Evolutionary conservation across 2,888 invertebrate species (phyloP).

Genomic region (Melinaea menophilus): DNA sequence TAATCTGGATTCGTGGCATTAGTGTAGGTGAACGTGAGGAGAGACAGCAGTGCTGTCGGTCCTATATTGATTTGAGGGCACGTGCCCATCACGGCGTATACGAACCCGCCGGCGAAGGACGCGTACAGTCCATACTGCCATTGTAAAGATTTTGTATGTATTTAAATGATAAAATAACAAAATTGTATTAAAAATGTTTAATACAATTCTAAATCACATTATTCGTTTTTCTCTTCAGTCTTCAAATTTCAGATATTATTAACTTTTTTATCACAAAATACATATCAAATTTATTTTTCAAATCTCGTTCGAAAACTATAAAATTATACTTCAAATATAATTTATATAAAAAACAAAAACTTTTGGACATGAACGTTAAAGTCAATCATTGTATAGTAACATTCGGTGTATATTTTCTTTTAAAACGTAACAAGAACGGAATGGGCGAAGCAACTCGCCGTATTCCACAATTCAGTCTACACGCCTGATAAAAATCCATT

Average conservation of each 20-base stretch:
- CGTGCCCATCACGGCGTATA: slow-evolving; percentile 88
- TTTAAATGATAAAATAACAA: too few relatives aligned
- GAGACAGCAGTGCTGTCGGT: slow-evolving; percentile 87
- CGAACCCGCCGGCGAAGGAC: slow-evolving; percentile 86
- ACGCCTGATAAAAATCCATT: slow-evolving; percentile 33
- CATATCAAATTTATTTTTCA: too few relatives aligned
- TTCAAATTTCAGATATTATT: too few relatives aligned
- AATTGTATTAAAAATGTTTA: too few relatives aligned
- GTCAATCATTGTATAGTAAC: slow-evolving; percentile 12
- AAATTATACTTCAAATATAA: too few relatives aligned
- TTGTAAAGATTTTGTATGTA: not conserved
- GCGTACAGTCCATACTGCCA: slow-evolving; percentile 90
- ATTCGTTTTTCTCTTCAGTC: too few relatives aligned
- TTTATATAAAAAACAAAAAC: slow-evolving; percentile 5
- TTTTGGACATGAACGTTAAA: not conserved
- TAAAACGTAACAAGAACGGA: slow-evolving; percentile 26
- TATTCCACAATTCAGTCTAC: slow-evolving; percentile 25
- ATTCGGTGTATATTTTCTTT: slow-evolving; percentile 18
- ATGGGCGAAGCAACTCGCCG: slow-evolving; percentile 22
- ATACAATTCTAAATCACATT: too few relatives aligned
- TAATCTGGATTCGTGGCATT: slow-evolving; percentile 77
- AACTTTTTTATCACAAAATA: too few relatives aligned
- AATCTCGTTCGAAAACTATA: too few relatives aligned
- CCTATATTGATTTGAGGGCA: slow-evolving; percentile 80
- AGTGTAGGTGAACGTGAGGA: slow-evolving; percentile 83